Evolutionary conservation across 2,113 vertebrate species (phyloP), one percentile per base, ranked within the genome.

Genomic region (Toxotes chatareus): DNA sequence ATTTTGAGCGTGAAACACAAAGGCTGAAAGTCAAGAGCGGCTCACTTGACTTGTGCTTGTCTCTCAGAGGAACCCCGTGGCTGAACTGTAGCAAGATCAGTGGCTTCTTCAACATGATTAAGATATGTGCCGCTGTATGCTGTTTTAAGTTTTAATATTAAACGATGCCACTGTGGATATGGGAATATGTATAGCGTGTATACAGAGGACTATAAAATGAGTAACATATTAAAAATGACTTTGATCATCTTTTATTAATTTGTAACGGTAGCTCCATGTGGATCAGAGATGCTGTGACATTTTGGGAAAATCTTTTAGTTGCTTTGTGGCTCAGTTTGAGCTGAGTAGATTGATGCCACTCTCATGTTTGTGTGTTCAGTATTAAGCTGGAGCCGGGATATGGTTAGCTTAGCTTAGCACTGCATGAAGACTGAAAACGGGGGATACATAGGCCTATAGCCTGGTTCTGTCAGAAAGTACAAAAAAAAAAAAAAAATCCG

Each of bases 31-130:
- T 82, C 27, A 51, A 64, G 34, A 85, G 73, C 69, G 13, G 51
- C 76, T 85, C 62, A n/a, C 66, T 64, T 88, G 80, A 89, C 90
- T 79, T 71, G 23, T 67, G 72, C 7, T n/a, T 63, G n/a, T 13
- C 63, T 79, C 38, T 73, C 77, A 42, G 60, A 76, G 66, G 73
- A 83, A 64, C 40, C 38, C 60, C 1, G 27, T 61, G 76, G 68
- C 72, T 82, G 42, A 69, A 63, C 55, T 62, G 13, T 63, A 27
- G 11, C 17, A 34, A 66, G 40, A 78, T 86, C 73, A 55, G 53
- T 19, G 42, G 55, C 65, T 70, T 47, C 63, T 82, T 69, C 81
- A 64, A 9, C 59, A 23, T 46, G 36, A 79, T 74, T 64, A 73
- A 78, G 81, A 86, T 46, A 31, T 70, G 51, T 61, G 31, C 73